Evolutionary conservation across 2,888 invertebrate genomes (phyloP).

Genomic region (Drosophila meridiana): DNA sequence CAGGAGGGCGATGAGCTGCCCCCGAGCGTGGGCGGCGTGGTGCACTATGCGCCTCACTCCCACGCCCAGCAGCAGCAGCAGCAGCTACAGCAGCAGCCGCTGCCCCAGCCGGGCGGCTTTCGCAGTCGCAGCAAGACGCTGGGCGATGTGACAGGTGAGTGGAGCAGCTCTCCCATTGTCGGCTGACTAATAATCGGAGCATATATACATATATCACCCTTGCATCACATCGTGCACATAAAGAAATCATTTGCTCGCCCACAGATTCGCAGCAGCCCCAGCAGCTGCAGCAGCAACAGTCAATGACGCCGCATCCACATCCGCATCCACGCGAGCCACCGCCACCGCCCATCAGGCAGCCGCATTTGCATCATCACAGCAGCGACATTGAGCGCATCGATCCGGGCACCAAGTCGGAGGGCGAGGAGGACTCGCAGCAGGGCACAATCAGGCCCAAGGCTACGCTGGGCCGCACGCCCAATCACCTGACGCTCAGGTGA

Average conservation of each 20-base stretch:
- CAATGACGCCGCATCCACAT: conserved; percentile 57
- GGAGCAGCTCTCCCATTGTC: not conserved
- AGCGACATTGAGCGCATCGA: conserved; percentile 87
- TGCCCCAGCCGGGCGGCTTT: conserved; percentile 86
- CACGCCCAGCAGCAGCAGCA: conserved; percentile 82
- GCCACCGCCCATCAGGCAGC: conserved; percentile 80
- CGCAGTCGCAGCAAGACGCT: conserved; percentile 96
- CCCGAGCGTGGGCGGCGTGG: conserved; percentile 65
- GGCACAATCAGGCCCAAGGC: conserved; percentile 88
- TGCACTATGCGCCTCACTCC: conserved; percentile 73
- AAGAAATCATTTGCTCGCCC: conserved; percentile 80
- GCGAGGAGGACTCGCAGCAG: conserved; percentile 91
- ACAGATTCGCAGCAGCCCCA: conserved; percentile 76
- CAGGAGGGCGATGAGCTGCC: conserved; percentile 90
- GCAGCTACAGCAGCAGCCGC: conserved; percentile 35
- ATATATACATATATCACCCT: conserved; percentile 17
- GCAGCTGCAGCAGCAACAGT: conserved; percentile 45
- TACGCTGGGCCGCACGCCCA: conserved; percentile 94
- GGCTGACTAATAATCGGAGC: conserved; percentile 15
- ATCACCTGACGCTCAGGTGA: conserved; percentile 94
- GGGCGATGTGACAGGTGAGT: conserved; percentile 91
- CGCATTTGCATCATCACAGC: conserved; percentile 85
- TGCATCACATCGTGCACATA: conserved; percentile 40
- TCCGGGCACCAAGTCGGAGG: conserved; percentile 93
- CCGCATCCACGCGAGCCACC: conserved; percentile 79